Percentiles rank a stretch among this genome's conserved stretches.
Evolutionary conservation across 2,797 vertebrate genomes (phyloP).

Genomic region (Platalea minor): DNA sequence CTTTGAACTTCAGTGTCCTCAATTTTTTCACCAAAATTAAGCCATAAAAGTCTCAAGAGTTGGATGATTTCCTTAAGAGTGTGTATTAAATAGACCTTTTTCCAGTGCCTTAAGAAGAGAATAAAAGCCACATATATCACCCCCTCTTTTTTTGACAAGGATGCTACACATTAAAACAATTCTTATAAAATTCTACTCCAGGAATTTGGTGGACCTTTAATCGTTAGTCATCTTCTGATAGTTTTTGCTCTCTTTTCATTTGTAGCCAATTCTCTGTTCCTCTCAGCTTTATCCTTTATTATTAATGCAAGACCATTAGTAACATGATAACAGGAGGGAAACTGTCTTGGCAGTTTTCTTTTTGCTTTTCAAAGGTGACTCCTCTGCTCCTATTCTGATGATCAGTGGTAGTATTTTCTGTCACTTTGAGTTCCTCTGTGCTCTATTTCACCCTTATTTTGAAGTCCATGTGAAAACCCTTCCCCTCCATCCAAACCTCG

Average conservation of each 20-base stretch:
- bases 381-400: background rate
- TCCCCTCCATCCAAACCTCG: background rate
- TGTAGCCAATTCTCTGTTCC: background rate
- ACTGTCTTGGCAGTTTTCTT: background rate
- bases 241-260: background rate
- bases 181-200: background rate
- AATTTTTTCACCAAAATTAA: background rate
- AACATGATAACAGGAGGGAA: constrained; percentile 18
- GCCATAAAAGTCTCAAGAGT: background rate
- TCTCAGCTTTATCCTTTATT: constrained; percentile 37
- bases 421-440: background rate
- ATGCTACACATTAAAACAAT: background rate
- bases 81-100: background rate
- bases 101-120: background rate
- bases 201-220: background rate
- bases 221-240: background rate
- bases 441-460: background rate
- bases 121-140: background rate
- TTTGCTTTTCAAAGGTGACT: constrained; percentile 16
- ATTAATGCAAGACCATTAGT: constrained; percentile 52
- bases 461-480: background rate
- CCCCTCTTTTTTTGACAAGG: background rate
- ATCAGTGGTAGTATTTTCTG: background rate
- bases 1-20: background rate
- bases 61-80: background rate